Evolutionary conservation across 2,113 vertebrate species (phyloP).

Genomic region (Indicator indicator): DNA sequence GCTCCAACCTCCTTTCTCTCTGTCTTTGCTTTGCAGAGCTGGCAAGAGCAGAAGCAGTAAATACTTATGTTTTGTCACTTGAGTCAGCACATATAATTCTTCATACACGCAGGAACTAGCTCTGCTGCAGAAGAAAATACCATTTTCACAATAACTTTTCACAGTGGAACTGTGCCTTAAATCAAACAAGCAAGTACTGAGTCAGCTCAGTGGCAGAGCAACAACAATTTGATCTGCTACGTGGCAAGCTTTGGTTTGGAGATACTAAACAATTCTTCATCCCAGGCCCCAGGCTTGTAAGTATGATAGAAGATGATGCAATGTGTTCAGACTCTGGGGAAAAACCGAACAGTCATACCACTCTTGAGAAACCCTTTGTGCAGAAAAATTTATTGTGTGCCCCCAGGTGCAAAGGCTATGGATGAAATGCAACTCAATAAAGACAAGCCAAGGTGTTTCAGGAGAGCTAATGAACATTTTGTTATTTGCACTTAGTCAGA

Average conservation of each 20-base stretch:
- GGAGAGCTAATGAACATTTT: slow-evolving; percentile 46
- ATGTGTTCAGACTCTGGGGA: neutral
- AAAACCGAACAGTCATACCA: slow-evolving; percentile 37
- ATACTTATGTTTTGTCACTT: slow-evolving; percentile 43
- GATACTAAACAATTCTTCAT: slow-evolving; percentile 62
- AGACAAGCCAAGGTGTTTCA: slow-evolving; percentile 54
- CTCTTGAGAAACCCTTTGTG: slow-evolving; percentile 65
- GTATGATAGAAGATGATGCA: slow-evolving; percentile 57
- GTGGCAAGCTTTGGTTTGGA: slow-evolving; percentile 56
- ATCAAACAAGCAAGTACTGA: slow-evolving; percentile 67
- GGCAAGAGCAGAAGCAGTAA: slow-evolving; percentile 32
- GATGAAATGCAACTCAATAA: slow-evolving; percentile 67
- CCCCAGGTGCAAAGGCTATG: slow-evolving; percentile 43
- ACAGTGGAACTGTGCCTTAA: slow-evolving; percentile 51
- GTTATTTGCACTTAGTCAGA: slow-evolving; percentile 55
- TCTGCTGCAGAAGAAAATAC: slow-evolving; percentile 48
- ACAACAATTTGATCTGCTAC: slow-evolving; percentile 66
- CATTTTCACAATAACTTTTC: slow-evolving; percentile 60
- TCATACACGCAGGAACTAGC: slow-evolving; percentile 18
- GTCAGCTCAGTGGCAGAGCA: slow-evolving; percentile 58
- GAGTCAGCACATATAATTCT: slow-evolving; percentile 51
- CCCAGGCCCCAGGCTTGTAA: slow-evolving; percentile 32
- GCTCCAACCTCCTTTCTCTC: neutral
- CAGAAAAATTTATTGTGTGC: slow-evolving; percentile 66
- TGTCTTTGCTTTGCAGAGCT: slow-evolving; percentile 7